Evolutionary conservation across 2,888 invertebrate genomes (phyloP), one percentile per base, ranked within the genome.

Genomic region (Linnaemya vulpina): DNA sequence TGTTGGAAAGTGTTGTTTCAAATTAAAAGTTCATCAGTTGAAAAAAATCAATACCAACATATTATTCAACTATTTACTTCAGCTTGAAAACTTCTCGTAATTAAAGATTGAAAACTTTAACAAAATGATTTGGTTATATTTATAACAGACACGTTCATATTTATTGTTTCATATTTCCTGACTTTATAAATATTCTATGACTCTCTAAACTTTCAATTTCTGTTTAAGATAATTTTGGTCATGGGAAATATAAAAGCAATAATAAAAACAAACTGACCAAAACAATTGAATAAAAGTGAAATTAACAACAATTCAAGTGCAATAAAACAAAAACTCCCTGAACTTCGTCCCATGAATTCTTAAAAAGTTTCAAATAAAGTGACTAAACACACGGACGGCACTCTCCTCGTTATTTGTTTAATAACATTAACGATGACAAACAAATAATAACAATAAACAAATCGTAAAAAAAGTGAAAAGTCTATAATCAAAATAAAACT

Each of bases 271-370:
- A 70, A 55, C 63, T 46, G 15, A 51, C 11, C n/a, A 62, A 62
- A 82, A 74, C 63, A 63, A 55, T 68, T 43, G 76, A 81, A 78
- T 55, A 77, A 87, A 87, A 87, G 86, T 79, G 81, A 86, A 85
- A 85, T 81, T 78, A 70, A 55, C 49, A 70, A 78, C 67, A 83
- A 76, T 43, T 38, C 17, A 25, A 43, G 7, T n/a, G n/a, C n/a
- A n/a, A n/a, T n/a, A 63, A n/a, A 22, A 30, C 62, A 62, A 62
- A 43, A 43, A 62, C n/a, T 65, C 17, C 22, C 40, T n/a, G 60
- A 60, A 78, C 71, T 20, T 65, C 43, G 80, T 79, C 68, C 11
- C 53, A 63, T 77, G 83, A 86, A 83, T 83, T 80, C 80, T 86
- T 80, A 86, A 86, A 73, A 58, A 68, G 30, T 65, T 43, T 1